phyloP scores from a whole-genome alignment of 1,140 invertebrate species.

The Drepana arcuata region DNA sequence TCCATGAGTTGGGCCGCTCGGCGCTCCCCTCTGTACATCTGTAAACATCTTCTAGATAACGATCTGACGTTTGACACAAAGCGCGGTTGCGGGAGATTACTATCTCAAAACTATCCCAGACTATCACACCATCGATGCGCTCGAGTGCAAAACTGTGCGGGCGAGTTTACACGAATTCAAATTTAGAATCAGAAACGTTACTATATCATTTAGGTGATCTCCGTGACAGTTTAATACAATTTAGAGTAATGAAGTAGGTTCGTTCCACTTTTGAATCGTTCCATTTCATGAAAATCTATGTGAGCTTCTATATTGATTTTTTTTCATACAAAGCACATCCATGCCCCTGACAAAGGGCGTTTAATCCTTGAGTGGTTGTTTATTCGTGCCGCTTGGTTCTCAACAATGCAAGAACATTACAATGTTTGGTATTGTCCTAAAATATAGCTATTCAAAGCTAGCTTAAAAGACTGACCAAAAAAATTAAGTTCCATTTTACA shows the following conservation, averaged over 20 bases:
- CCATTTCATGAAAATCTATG: too few relatives aligned
- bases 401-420: too few relatives aligned
- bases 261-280: too few relatives aligned
- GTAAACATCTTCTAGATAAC: conserved; percentile 66
- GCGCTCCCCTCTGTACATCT: conserved; percentile 62
- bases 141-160: conserved; percentile 45
- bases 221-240: conserved; percentile 32
- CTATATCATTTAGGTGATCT: conserved; percentile 55
- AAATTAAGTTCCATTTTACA: conserved; percentile 62
- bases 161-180: conserved; percentile 48
- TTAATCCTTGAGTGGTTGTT: too few relatives aligned
- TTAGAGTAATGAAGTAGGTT: too few relatives aligned
- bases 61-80: conserved; percentile 71
- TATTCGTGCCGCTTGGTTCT: too few relatives aligned
- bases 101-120: conserved; percentile 50
- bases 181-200: conserved; percentile 47
- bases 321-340: too few relatives aligned
- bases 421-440: too few relatives aligned
- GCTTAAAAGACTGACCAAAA: too few relatives aligned
- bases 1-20: conserved; percentile 41
- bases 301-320: too few relatives aligned
- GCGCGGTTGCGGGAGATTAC: conserved; percentile 60
- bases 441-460: too few relatives aligned
- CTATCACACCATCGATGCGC: conserved; percentile 64
- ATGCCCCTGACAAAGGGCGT: too few relatives aligned